Evolutionary conservation across 2,888 invertebrate genomes (phyloP).

Genomic region (Philhelius pedissequus): DNA sequence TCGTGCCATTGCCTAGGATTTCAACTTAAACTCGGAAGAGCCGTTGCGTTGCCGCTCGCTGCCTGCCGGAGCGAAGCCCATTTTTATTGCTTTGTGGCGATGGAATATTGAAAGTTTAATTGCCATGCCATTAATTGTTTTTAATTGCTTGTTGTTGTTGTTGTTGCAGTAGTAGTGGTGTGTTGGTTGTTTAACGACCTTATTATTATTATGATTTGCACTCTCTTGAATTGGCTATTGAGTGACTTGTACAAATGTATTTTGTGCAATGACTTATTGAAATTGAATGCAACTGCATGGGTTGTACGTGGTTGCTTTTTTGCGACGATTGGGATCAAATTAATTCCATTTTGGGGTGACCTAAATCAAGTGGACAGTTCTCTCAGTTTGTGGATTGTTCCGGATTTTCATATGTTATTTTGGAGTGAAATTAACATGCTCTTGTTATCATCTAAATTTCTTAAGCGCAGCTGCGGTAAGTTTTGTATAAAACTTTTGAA

Average conservation of each 20-base stretch:
- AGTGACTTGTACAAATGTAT: conserved; percentile 22
- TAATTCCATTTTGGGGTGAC: no score
- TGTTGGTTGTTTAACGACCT: conserved; percentile 49
- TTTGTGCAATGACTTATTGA: conserved; percentile 15
- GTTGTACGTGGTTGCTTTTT: neutral
- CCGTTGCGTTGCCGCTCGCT: neutral
- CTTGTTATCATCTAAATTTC: no score
- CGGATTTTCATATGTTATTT: no score
- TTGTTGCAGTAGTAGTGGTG: conserved; percentile 12
- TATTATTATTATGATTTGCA: conserved; percentile 64
- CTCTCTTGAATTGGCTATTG: conserved; percentile 40
- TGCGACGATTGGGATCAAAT: no score
- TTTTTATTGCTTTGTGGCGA: neutral
- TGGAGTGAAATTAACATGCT: no score
- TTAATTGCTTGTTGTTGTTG: conserved; percentile 56
- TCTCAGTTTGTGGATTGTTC: no score
- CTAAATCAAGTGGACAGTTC: no score
- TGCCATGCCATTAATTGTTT: conserved; percentile 66
- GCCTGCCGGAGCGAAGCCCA: neutral
- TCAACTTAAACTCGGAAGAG: neutral
- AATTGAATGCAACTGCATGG: neutral
- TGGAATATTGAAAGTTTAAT: conserved; percentile 67
- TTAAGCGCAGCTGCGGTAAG: no score
- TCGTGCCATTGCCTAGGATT: neutral
- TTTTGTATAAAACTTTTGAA: no score